phyloP scores from a whole-genome alignment of 2,797 vertebrate species.

The Micropoecilia bifurca region DNA sequence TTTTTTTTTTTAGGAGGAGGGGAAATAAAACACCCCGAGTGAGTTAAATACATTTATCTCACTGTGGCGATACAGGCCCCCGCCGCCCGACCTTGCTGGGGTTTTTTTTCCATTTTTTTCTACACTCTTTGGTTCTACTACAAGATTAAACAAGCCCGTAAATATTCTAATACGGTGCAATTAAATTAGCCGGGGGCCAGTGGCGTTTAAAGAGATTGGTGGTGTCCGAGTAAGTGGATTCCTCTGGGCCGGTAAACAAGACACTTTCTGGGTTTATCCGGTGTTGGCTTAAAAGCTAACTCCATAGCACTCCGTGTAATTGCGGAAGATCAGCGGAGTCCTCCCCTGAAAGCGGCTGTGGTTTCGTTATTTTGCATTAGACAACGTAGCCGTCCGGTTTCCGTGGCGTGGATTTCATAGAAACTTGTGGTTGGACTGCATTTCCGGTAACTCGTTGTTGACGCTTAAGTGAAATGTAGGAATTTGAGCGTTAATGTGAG shows the following conservation, averaged over 20 bases:
- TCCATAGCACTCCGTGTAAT: constrained; percentile 61
- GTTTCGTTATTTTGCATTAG: constrained; percentile 40
- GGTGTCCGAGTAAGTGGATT: constrained; percentile 77
- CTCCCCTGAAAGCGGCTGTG: constrained; percentile 32
- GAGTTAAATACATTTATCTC: constrained; percentile 32
- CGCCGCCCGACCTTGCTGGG: constrained; percentile 75
- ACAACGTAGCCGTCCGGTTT: background rate
- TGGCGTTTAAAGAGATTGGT: constrained; percentile 73
- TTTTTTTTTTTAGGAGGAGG: too few species aligned
- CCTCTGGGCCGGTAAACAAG: constrained; percentile 33
- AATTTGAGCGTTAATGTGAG: background rate
- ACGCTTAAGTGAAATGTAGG: background rate
- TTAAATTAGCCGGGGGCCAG: constrained; percentile 61
- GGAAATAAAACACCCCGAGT: constrained; percentile 13
- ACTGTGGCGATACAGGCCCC: constrained; percentile 59
- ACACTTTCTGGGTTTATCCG: constrained; percentile 39
- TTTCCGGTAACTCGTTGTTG: background rate
- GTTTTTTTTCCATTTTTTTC: constrained; percentile 6
- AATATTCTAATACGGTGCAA: constrained; percentile 36
- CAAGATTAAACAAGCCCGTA: constrained; percentile 16
- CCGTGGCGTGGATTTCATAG: background rate
- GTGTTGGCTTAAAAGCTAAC: constrained; percentile 59
- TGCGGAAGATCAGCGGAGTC: constrained; percentile 74
- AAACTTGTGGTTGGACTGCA: background rate
- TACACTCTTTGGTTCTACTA: constrained; percentile 8